phyloP scores from a whole-genome alignment of 2,888 invertebrate species.

The Cephus pygmeus region DNA sequence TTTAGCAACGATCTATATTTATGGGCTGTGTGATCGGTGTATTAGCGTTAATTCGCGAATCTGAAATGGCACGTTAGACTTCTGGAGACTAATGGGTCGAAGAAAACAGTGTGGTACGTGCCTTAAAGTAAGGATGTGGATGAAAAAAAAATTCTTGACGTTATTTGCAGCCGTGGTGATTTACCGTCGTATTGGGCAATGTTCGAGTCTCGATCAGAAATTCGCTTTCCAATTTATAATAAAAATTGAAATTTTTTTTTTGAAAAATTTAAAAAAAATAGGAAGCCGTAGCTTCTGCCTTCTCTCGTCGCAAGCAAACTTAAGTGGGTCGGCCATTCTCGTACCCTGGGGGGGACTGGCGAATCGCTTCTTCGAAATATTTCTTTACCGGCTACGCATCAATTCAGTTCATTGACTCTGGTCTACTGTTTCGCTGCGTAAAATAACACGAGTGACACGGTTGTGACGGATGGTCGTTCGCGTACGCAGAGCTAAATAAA shows the following conservation, averaged over 20 bases:
- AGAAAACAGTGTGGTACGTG: background rate
- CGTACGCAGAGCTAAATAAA: too few relatives aligned
- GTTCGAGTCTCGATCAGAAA: background rate
- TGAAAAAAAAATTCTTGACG: background rate
- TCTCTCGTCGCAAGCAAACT: background rate
- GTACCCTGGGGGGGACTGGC: background rate
- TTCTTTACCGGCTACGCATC: background rate
- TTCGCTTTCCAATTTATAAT: background rate
- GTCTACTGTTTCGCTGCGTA: background rate
- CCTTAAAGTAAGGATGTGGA: background rate
- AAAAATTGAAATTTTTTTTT: background rate
- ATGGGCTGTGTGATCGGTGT: background rate
- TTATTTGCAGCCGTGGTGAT: background rate
- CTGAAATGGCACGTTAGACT: background rate
- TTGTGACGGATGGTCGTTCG: background rate
- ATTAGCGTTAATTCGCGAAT: slow-evolving; percentile 1
- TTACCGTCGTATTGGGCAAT: background rate
- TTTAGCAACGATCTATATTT: background rate
- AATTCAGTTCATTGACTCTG: background rate
- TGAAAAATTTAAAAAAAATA: background rate
- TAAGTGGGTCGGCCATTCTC: background rate
- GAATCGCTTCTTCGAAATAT: background rate
- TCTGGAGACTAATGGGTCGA: background rate
- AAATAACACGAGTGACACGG: background rate
- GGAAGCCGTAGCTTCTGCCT: background rate